Base-by-base conservation (phyloP, 2,113 vertebrate genomes). In the Etheostoma spectabile region DNA sequence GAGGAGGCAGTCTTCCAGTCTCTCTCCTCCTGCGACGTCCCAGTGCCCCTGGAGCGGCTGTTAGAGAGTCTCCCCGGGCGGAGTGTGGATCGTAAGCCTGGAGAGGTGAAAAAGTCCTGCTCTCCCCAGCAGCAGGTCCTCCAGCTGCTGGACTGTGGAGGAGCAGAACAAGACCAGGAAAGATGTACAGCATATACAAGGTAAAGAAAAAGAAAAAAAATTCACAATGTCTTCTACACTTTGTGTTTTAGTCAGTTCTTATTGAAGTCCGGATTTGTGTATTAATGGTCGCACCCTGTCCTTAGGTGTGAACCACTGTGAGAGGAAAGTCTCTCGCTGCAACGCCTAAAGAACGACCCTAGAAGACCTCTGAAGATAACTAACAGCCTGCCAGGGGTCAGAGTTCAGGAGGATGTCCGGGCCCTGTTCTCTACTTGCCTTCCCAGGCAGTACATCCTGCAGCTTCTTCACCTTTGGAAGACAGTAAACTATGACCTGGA, bases 1-100 rank as follows among this genome's bases (percentile, higher is more conserved):
- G 98, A 99, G 75, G 97, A 99, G 86, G 97, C 96, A 0, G 95
- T 98, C 62, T 99, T 99, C 90, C 96, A 97, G 80, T 98, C 97
- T 79, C 94, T 97, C 18, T 93, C 96, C 53, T 97, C 0, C 95
- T 95, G 76, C 94, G 92, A 10, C 88, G n/a, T 95, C 96, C 11
- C 96, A 0, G 92, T 97, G 52, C 96, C 97, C 88, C 93, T 98
- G 90, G 96, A 95, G 45, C 77, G 90, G 7, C 92, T 99, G 18
- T 80, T 96, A 49, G 96, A 97, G 59, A 97, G 89, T 82, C 93
- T 99, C 77, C 97, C 97, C 10, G 96, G 96, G 7, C 94, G 90
- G n/a, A 96, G 92, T 85, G 91, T 98, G 69, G 97, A 94, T 51
- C 86, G 75, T 7, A 97, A 97, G 89, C 6, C 77, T 97, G 0